A percentile compares a stretch with the other conserved stretches of the same genome.
These are phyloP conservation scores for Volucella inflata DNA, from an alignment of 2,888 invertebrate genomes.

Conservation along the genomic window DNA sequence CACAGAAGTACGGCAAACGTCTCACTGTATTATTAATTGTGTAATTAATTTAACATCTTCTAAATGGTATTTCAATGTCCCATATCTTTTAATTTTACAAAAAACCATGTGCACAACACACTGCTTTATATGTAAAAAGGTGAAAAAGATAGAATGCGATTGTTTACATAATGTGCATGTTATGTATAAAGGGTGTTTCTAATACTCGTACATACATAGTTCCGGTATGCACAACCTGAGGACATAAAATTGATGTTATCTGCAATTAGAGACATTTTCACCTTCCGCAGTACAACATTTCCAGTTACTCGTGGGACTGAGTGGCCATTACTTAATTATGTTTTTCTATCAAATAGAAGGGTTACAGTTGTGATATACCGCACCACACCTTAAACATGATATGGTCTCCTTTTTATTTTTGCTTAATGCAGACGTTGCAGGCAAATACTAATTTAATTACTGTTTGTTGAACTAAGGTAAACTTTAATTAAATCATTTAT, in stretches of 20 bases:
- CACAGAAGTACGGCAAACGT: too few species aligned
- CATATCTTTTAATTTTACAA: background rate
- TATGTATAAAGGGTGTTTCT: slow-evolving; percentile 46
- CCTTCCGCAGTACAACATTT: slow-evolving; percentile 47
- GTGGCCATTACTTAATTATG: slow-evolving; percentile 74
- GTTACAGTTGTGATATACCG: slow-evolving; percentile 71
- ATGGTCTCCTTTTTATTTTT: slow-evolving; percentile 56
- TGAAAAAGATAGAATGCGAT: slow-evolving; percentile 34
- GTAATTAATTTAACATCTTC: too few species aligned
- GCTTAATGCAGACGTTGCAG: slow-evolving; percentile 60
- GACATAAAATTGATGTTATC: slow-evolving; percentile 67
- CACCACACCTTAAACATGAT: slow-evolving; percentile 66
- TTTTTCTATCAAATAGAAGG: slow-evolving; percentile 74
- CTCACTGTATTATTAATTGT: too few species aligned
- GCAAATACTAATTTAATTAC: slow-evolving; percentile 75
- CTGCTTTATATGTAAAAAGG: background rate
- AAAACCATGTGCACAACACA: background rate
- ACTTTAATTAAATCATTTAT: slow-evolving; percentile 68
- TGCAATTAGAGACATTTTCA: slow-evolving; percentile 70
- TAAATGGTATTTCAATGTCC: too few species aligned
- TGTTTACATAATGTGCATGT: slow-evolving; percentile 23
- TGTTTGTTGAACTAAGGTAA: slow-evolving; percentile 67
- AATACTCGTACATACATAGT: slow-evolving; percentile 18
- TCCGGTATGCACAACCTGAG: slow-evolving; percentile 53
- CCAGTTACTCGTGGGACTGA: slow-evolving; percentile 59